Conservation (phyloP, 1,140 invertebrate genomes). For the Trypoxylus dichotomus region DNA sequence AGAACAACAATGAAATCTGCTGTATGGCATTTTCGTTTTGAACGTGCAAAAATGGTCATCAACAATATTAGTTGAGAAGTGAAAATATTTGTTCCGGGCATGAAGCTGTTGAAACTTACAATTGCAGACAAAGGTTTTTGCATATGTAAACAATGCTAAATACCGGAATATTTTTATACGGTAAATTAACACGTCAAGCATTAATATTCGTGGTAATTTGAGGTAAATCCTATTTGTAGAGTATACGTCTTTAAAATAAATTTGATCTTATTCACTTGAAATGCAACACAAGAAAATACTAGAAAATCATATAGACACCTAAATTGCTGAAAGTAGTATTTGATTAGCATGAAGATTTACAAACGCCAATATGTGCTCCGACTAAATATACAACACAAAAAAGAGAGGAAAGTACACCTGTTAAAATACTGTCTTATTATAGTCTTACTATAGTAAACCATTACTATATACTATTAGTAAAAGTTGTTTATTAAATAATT, state of each 20-base stretch:
- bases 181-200: not conserved
- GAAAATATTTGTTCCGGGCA: slow-evolving; percentile 14
- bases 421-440: too few relatives aligned
- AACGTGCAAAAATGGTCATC: slow-evolving; percentile 29
- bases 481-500: too few relatives aligned
- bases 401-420: too few relatives aligned
- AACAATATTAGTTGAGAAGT: slow-evolving; percentile 22
- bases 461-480: too few relatives aligned
- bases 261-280: not conserved
- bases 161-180: slow-evolving; percentile 6
- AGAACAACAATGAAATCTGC: slow-evolving; percentile 9
- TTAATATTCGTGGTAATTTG: slow-evolving; percentile 10
- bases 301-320: too few relatives aligned
- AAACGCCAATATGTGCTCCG: too few relatives aligned
- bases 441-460: too few relatives aligned
- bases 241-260: not conserved
- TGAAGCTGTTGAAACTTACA: slow-evolving; percentile 16
- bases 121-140: slow-evolving; percentile 14
- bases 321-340: too few relatives aligned
- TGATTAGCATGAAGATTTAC: too few relatives aligned
- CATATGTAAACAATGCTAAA: slow-evolving; percentile 17
- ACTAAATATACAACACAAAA: too few relatives aligned
- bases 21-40: slow-evolving; percentile 9
- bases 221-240: not conserved
- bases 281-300: too few relatives aligned